Conservation (phyloP, 1,140 invertebrate species). For the Aporrectodea caliginosa region DNA sequence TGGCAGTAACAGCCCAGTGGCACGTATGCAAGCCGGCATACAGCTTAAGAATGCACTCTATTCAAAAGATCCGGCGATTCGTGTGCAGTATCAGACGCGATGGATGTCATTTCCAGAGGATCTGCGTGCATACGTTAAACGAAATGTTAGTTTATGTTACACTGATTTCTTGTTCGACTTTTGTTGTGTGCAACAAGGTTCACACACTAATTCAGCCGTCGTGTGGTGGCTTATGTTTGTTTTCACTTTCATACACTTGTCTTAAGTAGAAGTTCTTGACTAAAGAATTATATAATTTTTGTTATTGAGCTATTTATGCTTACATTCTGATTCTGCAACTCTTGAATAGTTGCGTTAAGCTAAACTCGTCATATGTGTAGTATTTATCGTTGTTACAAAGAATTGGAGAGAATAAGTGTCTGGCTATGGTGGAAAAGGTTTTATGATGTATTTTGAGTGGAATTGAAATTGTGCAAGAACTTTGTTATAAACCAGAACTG, state of each 20-base stretch:
- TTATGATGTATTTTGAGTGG: too few relatives aligned
- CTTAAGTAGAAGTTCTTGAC: too few relatives aligned
- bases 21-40: conserved; percentile 94
- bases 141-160: conserved; percentile 74
- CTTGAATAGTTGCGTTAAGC: too few relatives aligned
- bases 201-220: background rate
- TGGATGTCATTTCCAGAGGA: conserved; percentile 88
- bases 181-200: conserved; percentile 17
- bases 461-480: too few relatives aligned
- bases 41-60: conserved; percentile 98
- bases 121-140: conserved; percentile 82
- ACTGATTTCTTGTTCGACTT: conserved; percentile 6
- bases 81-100: conserved; percentile 78
- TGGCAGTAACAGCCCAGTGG: conserved; percentile 82
- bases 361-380: too few relatives aligned
- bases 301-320: too few relatives aligned
- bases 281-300: too few relatives aligned
- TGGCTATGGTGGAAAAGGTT: too few relatives aligned
- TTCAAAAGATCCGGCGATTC: conserved; percentile 84
- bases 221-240: background rate
- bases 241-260: background rate
- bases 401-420: too few relatives aligned
- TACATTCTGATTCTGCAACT: too few relatives aligned
- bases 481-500: too few relatives aligned
- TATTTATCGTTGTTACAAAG: too few relatives aligned